Percentiles rank a stretch among this genome's conserved stretches.
Evolutionary conservation across 35 echinoderm and acorn worm genomes (phyloP).

Genomic region (Patiria miniata): DNA sequence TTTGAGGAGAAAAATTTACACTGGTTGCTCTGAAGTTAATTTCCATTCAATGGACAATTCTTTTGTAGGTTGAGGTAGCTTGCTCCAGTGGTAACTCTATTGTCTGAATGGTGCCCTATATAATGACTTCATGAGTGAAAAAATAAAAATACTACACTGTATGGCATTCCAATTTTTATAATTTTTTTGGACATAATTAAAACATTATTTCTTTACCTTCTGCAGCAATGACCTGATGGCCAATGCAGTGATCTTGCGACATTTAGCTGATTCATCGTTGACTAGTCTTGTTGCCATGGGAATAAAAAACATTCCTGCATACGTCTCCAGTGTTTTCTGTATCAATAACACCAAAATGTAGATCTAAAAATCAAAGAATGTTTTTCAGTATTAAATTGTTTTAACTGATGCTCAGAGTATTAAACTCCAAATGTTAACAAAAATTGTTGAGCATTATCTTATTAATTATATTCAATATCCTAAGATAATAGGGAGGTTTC

Average conservation of each 20-base stretch:
- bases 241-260: slow-evolving; percentile 70
- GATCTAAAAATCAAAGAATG: too few species aligned
- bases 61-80: not conserved
- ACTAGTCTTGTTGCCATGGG: slow-evolving; percentile 84
- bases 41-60: not conserved
- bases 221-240: slow-evolving; percentile 68
- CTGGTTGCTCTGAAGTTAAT: not conserved
- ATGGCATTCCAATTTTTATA: not conserved
- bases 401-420: too few species aligned
- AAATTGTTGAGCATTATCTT: too few species aligned
- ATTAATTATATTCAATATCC: too few species aligned
- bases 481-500: too few species aligned
- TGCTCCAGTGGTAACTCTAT: not conserved
- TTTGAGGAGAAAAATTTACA: too few species aligned
- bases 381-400: too few species aligned
- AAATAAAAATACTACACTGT: not conserved
- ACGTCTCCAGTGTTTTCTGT: slow-evolving; percentile 61
- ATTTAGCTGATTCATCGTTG: slow-evolving; percentile 90
- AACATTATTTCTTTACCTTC: slow-evolving; percentile 59
- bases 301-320: slow-evolving; percentile 88
- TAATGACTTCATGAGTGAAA: not conserved
- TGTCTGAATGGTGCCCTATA: not conserved
- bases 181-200: too few species aligned
- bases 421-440: too few species aligned
- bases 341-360: not conserved